Conservation (phyloP, 2,797 vertebrate genomes). For the Enteromius treurensis region DNA sequence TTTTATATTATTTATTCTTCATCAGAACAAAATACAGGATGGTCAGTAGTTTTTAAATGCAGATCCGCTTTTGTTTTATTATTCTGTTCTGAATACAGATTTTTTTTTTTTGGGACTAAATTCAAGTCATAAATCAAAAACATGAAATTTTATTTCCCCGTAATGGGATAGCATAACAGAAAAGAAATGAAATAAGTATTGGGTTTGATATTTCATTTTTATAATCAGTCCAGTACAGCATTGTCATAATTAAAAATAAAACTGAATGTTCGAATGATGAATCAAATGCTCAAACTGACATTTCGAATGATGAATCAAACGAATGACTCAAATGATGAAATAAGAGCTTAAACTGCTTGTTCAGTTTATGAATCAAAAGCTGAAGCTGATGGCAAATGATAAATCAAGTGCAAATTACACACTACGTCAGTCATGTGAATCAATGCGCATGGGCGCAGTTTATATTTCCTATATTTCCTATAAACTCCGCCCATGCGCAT, state of each 20-base stretch:
- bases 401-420: background rate
- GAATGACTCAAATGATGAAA: background rate
- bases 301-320: background rate
- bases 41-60: background rate
- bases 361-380: slow-evolving; percentile 1
- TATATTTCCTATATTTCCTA: background rate
- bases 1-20: background rate
- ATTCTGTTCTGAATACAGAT: background rate
- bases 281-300: slow-evolving; percentile 11
- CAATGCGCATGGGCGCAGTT: background rate
- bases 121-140: background rate
- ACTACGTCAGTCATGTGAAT: background rate
- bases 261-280: background rate
- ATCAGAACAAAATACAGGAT: background rate
- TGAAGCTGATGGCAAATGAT: background rate
- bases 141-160: background rate
- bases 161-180: background rate
- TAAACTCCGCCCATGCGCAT: too few species aligned
- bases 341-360: slow-evolving; percentile 2
- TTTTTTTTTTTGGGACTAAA: background rate
- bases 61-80: background rate
- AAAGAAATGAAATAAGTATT: background rate
- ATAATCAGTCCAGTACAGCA: background rate
- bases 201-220: background rate
- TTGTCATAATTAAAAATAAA: slow-evolving; percentile 5